Evolutionary conservation across 2,888 invertebrate genomes (phyloP).

Genomic region (Dione juno): DNA sequence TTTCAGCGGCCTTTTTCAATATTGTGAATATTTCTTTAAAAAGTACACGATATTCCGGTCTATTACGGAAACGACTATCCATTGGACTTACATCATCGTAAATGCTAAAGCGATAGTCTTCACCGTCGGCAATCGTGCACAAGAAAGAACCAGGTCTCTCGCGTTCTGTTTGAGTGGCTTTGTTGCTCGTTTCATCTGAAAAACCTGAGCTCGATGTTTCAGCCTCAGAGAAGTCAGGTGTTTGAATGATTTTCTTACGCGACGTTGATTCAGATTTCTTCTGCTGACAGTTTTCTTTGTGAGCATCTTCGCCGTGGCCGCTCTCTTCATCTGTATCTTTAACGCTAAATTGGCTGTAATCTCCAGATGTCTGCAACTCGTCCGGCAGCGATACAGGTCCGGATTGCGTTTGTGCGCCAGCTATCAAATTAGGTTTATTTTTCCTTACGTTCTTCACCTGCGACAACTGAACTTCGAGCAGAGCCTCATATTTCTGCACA

Average conservation of each 20-base stretch:
- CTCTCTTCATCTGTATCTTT: constrained; percentile 87
- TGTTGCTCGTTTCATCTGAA: constrained; percentile 92
- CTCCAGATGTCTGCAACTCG: constrained; percentile 89
- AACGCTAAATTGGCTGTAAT: constrained; percentile 86
- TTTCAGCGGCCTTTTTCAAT: constrained; percentile 91
- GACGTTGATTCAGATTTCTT: constrained; percentile 72
- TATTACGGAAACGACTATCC: constrained; percentile 91
- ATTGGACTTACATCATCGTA: constrained; percentile 91
- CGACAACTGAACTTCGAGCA: constrained; percentile 89
- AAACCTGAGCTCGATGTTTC: constrained; percentile 94
- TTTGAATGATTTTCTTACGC: constrained; percentile 86
- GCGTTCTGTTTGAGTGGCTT: constrained; percentile 91
- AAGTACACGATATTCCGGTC: constrained; percentile 90
- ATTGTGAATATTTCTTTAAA: constrained; percentile 94
- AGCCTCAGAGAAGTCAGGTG: constrained; percentile 93
- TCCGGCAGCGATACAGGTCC: constrained; percentile 86
- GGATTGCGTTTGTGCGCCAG: constrained; percentile 65
- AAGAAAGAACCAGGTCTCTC: constrained; percentile 90
- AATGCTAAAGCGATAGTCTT: constrained; percentile 93
- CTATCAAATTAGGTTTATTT: constrained; percentile 61
- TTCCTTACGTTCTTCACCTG: constrained; percentile 82
- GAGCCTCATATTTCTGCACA: constrained; percentile 93
- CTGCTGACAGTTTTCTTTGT: constrained; percentile 75
- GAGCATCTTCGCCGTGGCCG: constrained; percentile 83
- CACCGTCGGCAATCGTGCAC: constrained; percentile 93